Conservation (phyloP, 2,888 invertebrate genomes). For the Apomyelois bistriatella region DNA sequence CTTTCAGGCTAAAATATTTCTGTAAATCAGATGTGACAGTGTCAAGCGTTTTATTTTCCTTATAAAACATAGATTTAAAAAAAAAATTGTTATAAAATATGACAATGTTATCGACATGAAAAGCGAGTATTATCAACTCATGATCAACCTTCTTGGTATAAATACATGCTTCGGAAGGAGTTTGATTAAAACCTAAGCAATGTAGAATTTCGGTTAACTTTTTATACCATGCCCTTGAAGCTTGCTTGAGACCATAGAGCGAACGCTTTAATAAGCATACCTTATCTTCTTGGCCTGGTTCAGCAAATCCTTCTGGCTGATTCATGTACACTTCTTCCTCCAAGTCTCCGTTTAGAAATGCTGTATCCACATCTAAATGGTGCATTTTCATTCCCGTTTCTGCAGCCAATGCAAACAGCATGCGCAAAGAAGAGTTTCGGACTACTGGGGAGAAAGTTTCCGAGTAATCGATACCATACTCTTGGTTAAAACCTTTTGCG, state of each 20-base stretch:
- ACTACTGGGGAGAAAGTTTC: neutral
- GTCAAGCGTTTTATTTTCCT: no score
- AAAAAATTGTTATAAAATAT: no score
- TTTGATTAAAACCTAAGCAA: neutral
- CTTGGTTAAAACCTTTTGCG: neutral
- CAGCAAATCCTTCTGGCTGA: neutral
- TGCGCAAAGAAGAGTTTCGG: neutral
- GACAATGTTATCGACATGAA: no score
- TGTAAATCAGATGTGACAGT: no score
- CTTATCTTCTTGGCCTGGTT: neutral
- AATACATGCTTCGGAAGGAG: no score
- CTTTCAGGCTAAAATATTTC: no score
- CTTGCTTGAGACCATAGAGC: neutral
- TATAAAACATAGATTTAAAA: no score
- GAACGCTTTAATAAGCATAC: neutral
- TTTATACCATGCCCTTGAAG: neutral
- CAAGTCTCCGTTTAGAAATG: neutral
- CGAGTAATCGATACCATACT: neutral
- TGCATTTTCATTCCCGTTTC: neutral
- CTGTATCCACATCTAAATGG: neutral
- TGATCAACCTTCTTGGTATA: no score
- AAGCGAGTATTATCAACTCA: no score
- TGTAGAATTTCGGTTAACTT: neutral
- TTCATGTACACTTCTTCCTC: neutral
- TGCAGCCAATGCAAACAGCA: neutral